Evolutionary conservation across 1,140 invertebrate genomes (phyloP), one percentile per base, ranked within the genome.

Genomic region (Lanistes nyassanus): DNA sequence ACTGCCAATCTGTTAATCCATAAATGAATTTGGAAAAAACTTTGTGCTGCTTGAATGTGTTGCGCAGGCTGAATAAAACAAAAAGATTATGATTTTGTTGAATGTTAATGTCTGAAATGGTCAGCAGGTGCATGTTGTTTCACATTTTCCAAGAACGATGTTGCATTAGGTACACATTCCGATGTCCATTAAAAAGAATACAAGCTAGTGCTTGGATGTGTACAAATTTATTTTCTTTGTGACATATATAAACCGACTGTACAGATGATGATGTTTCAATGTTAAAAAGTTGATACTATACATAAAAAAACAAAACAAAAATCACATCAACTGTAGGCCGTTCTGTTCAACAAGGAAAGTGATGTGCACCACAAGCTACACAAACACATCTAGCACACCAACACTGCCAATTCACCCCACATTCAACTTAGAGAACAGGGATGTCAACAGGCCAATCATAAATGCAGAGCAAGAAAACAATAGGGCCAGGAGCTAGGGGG

Each of bases 211-310:
- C 42, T 16, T 47, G 5, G 42, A 47, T 47, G 42, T 47, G 42
- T 47, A 47, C 42, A 47, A 47, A 23, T 70, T 56, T 70, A 31
- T 56, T 37, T 56, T 58, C 53, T 36, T 55, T 70, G 68, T 70
- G 68, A 70, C 68, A 70, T 70, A 51, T 58, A 60, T 31, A 60
- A 70, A 70, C 36, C 56, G 68, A 70, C 47, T 70, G 68, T 70
- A 70, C 68, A 70, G n/a, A 56, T 42, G 47, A 34, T 16, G 51
- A 29, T 29, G n/a, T 56, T 47, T 51, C 19, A 47, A 47, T 47
- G 42, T 47, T 47, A 47, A 42, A 13, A 42, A 47, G 47, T 68
- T 53, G 42, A 51, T 68, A 29, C 26, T 68, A 51, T 31, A 60
- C 56, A 60, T 19, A 31, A 60, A 58, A 55, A 55, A 55, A 55